These are phyloP conservation scores for Parascotia fuliginaria DNA, from an alignment of 2,888 invertebrate genomes.

Conservation along the genomic window DNA sequence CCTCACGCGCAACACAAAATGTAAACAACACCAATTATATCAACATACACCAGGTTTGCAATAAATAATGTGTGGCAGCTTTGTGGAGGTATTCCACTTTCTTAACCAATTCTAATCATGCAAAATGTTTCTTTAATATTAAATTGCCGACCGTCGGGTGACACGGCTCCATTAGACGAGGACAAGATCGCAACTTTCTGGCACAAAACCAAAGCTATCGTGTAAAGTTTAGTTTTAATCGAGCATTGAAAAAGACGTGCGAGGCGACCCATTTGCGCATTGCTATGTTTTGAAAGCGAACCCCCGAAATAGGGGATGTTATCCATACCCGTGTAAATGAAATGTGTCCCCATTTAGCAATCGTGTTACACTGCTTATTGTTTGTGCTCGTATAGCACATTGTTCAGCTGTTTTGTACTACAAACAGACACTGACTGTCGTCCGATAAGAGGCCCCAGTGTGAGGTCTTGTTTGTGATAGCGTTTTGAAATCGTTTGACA, in stretches of 20 bases:
- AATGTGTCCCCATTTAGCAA: constrained; percentile 53
- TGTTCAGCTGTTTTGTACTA: constrained; percentile 60
- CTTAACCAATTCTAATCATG: constrained; percentile 25
- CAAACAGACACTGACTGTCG: constrained; percentile 63
- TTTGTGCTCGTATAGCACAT: constrained; percentile 59
- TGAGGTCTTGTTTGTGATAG: constrained; percentile 42
- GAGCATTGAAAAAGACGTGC: constrained; percentile 15
- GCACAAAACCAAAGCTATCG: constrained; percentile 54
- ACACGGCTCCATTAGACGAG: constrained; percentile 48
- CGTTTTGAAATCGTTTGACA: constrained; percentile 44
- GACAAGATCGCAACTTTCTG: constrained; percentile 48
- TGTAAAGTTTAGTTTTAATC: constrained; percentile 20
- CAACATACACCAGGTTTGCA: constrained; percentile 32
- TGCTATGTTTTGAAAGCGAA: constrained; percentile 33
- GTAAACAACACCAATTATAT: constrained; percentile 44
- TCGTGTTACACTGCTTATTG: constrained; percentile 51
- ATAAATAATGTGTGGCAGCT: constrained; percentile 14
- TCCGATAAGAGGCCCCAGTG: constrained; percentile 59
- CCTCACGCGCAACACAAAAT: constrained; percentile 52
- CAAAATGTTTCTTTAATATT: constrained; percentile 38
- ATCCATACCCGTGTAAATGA: constrained; percentile 34
- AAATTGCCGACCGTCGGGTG: constrained; percentile 25
- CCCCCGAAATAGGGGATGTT: constrained; percentile 30
- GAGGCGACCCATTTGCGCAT: constrained; percentile 35
- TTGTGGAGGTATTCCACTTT: constrained; percentile 9